Conservation (phyloP, 2,797 vertebrate species). For the Perdix hodgsoniae region DNA sequence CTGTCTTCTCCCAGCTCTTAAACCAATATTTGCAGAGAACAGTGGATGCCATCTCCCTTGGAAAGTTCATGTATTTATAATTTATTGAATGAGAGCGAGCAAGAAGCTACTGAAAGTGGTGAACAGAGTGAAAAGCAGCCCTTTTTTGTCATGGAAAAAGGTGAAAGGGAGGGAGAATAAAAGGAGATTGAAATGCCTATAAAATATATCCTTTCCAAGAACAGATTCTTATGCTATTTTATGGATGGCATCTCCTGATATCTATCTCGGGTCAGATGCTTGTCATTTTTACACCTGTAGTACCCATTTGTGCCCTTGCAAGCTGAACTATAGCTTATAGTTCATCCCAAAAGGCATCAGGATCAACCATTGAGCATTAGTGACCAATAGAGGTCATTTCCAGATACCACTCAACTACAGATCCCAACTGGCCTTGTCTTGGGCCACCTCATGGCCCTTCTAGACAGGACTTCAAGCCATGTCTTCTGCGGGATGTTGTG, state of each 20-base stretch:
- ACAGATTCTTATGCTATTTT: not conserved
- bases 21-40: slow-evolving; percentile 47
- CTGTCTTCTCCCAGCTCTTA: slow-evolving; percentile 17
- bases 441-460: not conserved
- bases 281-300: not conserved
- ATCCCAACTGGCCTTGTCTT: not conserved
- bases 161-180: not conserved
- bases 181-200: not conserved
- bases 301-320: not conserved
- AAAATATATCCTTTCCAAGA: not conserved
- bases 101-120: not conserved
- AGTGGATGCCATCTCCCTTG: not conserved
- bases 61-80: slow-evolving; percentile 42
- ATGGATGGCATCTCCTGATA: not conserved
- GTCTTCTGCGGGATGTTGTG: not conserved
- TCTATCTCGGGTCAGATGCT: not conserved
- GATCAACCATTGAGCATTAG: not conserved
- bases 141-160: not conserved
- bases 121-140: not conserved
- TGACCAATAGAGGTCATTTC: not conserved
- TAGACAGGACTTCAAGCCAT: not conserved
- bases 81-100: slow-evolving; percentile 15
- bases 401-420: not conserved
- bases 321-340: not conserved
- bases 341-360: not conserved